These are phyloP conservation scores for Protonibea diacanthus DNA, from an alignment of 2,797 vertebrate species.

Conservation along the genomic window DNA sequence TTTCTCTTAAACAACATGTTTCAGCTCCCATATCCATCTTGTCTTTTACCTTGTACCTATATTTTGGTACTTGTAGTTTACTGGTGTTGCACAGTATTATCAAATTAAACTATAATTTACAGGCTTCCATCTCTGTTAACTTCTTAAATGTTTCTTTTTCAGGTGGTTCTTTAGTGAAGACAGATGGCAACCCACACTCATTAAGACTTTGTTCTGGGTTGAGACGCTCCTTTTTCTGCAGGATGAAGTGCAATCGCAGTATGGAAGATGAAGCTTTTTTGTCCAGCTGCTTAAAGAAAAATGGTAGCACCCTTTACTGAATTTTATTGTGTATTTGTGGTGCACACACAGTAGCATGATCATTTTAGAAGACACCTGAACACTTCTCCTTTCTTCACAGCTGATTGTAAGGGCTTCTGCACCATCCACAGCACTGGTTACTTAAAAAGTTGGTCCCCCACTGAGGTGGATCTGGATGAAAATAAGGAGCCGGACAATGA, in stretches of 20 bases:
- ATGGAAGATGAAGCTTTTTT: background rate
- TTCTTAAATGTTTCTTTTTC: background rate
- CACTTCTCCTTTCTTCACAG: background rate
- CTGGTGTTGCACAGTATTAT: background rate
- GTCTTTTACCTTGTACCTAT: too few relatives aligned
- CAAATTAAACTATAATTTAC: background rate
- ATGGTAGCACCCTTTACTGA: background rate
- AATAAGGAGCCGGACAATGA: background rate
- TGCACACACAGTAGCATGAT: background rate
- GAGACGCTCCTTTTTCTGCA: constrained; percentile 26
- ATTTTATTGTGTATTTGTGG: background rate
- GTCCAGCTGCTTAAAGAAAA: background rate
- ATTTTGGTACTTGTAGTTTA: background rate
- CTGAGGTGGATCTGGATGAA: constrained; percentile 15
- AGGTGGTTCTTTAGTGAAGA: background rate
- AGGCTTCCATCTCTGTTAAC: background rate
- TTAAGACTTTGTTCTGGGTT: constrained; percentile 4
- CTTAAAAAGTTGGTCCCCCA: background rate
- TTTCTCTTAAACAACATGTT: too few relatives aligned
- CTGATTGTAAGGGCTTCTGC: background rate
- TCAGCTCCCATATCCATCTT: too few relatives aligned
- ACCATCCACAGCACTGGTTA: constrained; percentile 12
- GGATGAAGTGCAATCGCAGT: background rate
- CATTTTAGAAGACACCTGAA: background rate
- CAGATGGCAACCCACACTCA: background rate